Evolutionary conservation across 2,113 vertebrate species (phyloP), one percentile per base, ranked within the genome.

Genomic region (Centropus unirufus): DNA sequence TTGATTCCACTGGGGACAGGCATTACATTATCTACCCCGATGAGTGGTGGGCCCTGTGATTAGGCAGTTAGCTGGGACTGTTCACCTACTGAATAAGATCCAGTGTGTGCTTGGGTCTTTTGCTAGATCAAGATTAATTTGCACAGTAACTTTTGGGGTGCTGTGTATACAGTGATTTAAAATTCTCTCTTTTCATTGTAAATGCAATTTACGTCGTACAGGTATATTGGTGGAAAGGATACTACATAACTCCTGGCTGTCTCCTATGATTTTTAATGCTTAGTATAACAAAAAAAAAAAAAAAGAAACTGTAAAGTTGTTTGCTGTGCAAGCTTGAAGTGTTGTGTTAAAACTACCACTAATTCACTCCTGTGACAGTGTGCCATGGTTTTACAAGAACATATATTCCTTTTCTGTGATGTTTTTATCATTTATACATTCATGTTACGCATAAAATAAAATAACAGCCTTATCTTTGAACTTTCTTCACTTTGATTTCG

Each of bases 391-490:
- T 89, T 89, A 55, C 54, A 91, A 91, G 51, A 55, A 62, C 26
- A 12, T 86, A 6, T 51, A 67, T 86, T 91, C 21, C 6, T 90
- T 57, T 81, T 78, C 85, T 83, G 24, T 86, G 68, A 67, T 70
- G n/a, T 67, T 88, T 92, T 78, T 74, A 64, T 61, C 5, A 68
- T 83, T 78, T 90, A 26, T 63, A 86, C 3, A 22, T 86, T 95
- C 93, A 92, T 93, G 68, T 95, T 90, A 44, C 66, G 90, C 66
- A 42, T 76, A 82, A 92, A 95, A 23, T 55, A 93, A 88, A 92
- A 67, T 34, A 82, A 67, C 20, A 91, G 73, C 46, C 32, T 77
- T 89, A 55, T 68, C 42, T 91, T 79, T 83, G 82, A 90, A 75
- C 19, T 93, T 95, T 68, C 72, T 87, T 93, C 11, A 23, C 62